Evolutionary conservation across 1,140 invertebrate species (phyloP), one percentile per base, ranked within the genome.

Genomic region (Tetramorium alpestre): DNA sequence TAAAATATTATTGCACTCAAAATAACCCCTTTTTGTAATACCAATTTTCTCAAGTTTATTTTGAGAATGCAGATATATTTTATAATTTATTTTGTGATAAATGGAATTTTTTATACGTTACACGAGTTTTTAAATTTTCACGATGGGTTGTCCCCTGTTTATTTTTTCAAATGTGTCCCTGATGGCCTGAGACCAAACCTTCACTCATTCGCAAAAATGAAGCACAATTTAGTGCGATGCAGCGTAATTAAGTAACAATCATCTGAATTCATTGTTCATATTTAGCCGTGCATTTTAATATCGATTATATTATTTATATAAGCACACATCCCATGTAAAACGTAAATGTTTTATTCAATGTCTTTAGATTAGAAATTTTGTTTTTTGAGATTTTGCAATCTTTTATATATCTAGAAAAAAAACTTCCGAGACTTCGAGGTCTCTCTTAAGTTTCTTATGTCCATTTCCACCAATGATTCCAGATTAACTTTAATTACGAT

Each of bases 131-230:
- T 13, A 41, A 47, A 47, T 49, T 11, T 72, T 73, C n/a, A 33
- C 33, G 69, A 84, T 75, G 54, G 69, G 44, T 84, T 56, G 69
- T 28, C 3, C n/a, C 7, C 11, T 60, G 13, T 62, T 62, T 10
- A 75, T 84, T 62, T 60, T 73, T 73, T 84, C 3, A 13, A 73
- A 60, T n/a, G 28, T 70, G 49, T 47, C 28, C 80, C 69, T 75
- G 80, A 84, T 54, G 69, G 69, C 80, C 80, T 84, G 80, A 75
- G 54, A 84, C 80, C 69, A 75, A 84, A 73, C 38, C 41, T 84
- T 75, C 41, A 84, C 1, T 28, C 56, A 73, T 82, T 28, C 33
- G 13, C 25, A 64, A 72, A 54, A 62, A 18, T 62, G 25, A 62
- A 72, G 47, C 38, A 81, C 47, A 18, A 67, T 82, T 47, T 54